Percentiles rank a stretch among this genome's conserved stretches.
Conservation (phyloP, 2,113 vertebrate species). For the Cromileptes altivelis region DNA sequence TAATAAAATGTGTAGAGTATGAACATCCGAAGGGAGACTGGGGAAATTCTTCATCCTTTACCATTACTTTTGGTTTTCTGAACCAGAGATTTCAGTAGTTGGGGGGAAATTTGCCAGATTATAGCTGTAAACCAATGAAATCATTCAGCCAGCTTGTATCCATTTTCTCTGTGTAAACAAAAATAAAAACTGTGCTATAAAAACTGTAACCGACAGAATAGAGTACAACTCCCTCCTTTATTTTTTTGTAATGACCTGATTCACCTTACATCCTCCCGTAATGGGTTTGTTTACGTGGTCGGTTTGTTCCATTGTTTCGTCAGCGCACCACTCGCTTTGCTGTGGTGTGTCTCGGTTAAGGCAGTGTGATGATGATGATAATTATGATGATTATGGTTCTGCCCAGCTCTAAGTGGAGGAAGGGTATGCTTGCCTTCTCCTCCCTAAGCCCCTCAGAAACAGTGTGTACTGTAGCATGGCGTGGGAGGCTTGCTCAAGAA, state of each 20-base stretch:
- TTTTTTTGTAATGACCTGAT: constrained; percentile 38
- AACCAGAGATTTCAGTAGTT: constrained; percentile 29
- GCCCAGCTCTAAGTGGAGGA: constrained; percentile 64
- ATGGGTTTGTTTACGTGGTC: constrained; percentile 66
- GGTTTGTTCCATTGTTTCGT: constrained; percentile 70
- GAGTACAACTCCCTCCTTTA: constrained; percentile 9
- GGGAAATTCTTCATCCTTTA: neutral
- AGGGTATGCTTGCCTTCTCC: constrained; percentile 71
- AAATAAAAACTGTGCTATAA: constrained; percentile 45
- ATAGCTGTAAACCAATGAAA: constrained; percentile 36
- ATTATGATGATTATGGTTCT: constrained; percentile 71
- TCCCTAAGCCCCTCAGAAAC: constrained; percentile 70
- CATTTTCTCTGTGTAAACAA: constrained; percentile 34
- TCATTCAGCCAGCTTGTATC: constrained; percentile 24
- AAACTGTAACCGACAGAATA: constrained; percentile 22
- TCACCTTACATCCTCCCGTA: constrained; percentile 50
- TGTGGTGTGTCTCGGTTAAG: constrained; percentile 63
- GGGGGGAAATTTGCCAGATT: constrained; percentile 17
- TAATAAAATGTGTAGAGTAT: constrained; percentile 13
- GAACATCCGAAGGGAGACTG: neutral
- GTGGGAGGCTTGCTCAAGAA: constrained; percentile 73
- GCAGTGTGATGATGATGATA: constrained; percentile 71
- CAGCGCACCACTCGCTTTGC: constrained; percentile 59
- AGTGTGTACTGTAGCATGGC: constrained; percentile 59
- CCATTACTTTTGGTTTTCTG: constrained; percentile 11